Base-by-base conservation (phyloP, 2,888 invertebrate genomes). In the Perdita meconis region DNA sequence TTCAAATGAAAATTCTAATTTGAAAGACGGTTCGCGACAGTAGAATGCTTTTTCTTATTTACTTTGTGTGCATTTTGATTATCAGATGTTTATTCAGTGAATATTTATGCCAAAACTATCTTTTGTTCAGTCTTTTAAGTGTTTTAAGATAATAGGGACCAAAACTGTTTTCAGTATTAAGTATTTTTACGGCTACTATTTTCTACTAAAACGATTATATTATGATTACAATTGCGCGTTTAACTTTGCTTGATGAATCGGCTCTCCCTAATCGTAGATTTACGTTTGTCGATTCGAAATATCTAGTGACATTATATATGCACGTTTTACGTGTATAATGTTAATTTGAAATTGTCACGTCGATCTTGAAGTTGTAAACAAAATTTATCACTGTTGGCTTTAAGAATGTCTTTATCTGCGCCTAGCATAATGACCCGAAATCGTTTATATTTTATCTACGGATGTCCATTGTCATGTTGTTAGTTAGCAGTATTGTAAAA, bases 81-180 rank as follows among this genome's bases (percentile, higher is more conserved):
- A 8, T 19, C 5, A 38, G 53, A 36, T 24, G 19, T 38, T 56
- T 56, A 38, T 19, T 16, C 24, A 53, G 5, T 44, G 3, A 38
- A 42, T 53, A 22, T 51, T 26, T 19, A 51, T 40, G 16, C 0
- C 13, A 42, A 38, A 51, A 36, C 3, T 13, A 22, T 61, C 19
- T 13, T 47, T 50, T 30, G 30, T 47, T 36, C 10, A 59, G 26
- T 56, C 19, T 64, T 78, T 78, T 55, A 72, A 53, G 55, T 64
- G 55, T 55, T 78, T 16, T 24, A 55, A 74, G 40, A 71, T 66
- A 50, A 80, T 80, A 81, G 80, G 80, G 80, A 81, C 80, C 80
- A 81, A 81, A 80, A 68, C 30, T 80, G 51, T 76, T 70, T 81
- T 81, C 76, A 76, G 80, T 80, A 81, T 81, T 80, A 76, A 80